phyloP scores from a whole-genome alignment of 2,113 vertebrate species.

The Todiramphus saurophagus region DNA sequence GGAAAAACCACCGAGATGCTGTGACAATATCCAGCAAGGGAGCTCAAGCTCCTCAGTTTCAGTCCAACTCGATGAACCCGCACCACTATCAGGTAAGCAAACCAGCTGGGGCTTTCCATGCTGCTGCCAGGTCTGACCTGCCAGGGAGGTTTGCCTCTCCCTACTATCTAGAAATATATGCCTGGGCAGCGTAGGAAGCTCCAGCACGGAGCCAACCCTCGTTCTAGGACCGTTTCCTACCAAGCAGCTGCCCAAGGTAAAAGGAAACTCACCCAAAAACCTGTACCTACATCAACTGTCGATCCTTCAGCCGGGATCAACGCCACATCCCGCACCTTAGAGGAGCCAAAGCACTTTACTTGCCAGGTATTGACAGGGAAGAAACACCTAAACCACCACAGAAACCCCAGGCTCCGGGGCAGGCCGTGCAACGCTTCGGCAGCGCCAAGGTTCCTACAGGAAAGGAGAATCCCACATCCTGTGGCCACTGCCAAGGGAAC shows the following conservation, averaged over 20 bases:
- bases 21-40: rapidly evolving
- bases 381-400: neutral
- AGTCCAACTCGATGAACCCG: neutral
- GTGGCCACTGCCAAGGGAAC: neutral
- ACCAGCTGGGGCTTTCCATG: neutral
- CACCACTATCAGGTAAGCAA: neutral
- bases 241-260: neutral
- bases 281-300: rapidly evolving
- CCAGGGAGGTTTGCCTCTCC: constrained; percentile 5
- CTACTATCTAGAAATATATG: neutral
- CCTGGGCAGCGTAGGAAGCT: neutral
- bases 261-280: neutral
- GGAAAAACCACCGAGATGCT: neutral
- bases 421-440: neutral
- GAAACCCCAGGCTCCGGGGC: neutral
- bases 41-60: neutral
- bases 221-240: neutral
- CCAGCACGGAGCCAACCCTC: neutral
- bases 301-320: rapidly evolving
- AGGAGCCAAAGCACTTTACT: neutral
- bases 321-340: neutral
- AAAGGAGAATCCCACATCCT: constrained; percentile 41
- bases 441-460: neutral
- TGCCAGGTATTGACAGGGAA: rapidly evolving
- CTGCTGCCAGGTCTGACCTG: neutral